Base-by-base conservation (phyloP, 2,797 vertebrate species). In the Aplochiton taeniatus region DNA sequence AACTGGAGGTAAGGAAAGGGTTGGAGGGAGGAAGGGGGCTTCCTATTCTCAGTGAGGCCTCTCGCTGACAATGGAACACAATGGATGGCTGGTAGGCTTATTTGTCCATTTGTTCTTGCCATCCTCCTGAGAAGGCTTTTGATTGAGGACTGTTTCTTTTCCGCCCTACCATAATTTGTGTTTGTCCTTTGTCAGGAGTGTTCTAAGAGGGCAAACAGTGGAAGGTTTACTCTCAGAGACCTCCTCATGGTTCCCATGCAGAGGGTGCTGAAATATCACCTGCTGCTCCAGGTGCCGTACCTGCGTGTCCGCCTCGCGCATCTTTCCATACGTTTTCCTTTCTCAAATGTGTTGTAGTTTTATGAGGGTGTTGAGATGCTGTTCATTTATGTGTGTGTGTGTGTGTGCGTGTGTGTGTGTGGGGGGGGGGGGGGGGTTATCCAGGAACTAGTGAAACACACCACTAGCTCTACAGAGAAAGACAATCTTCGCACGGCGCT, bases 201-300 rank as follows among this genome's bases (percentile, higher is more conserved):
- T 79, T 95, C 95, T 10, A 95, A 95, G 70, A 86, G 95, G 73
- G 95, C 95, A 0, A 97, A 96, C 70, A 96, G 92, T 0, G 95
- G 95, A 0, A 90, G 95, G 43, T 97, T 97, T 82, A 91, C 94
- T 45, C 87, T 97, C 61, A 76, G 95, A 75, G 95, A 98, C 75
- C 87, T 98, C 17, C 92, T 97, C 44, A 96, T 97, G 95, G 94
- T 98, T 2, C 96, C 96, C 0, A 94, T 98, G 93, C 96, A 97
- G 84, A 89, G 95, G 19, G 95, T 97, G 11, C 93, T 98, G 13
- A 97, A 97, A 72, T 97, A 97, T 53, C 96, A 93, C 80, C 91
- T 97, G 19, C 91, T 97, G 4, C 87, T 97, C 61, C 95, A 97
- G 94, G 96, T 95, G 82, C 10, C 3, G 20, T 11, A 13, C 9